These are phyloP conservation scores for Acomys russatus DNA, from an alignment of 2,797 vertebrate species.

Conservation along the genomic window DNA sequence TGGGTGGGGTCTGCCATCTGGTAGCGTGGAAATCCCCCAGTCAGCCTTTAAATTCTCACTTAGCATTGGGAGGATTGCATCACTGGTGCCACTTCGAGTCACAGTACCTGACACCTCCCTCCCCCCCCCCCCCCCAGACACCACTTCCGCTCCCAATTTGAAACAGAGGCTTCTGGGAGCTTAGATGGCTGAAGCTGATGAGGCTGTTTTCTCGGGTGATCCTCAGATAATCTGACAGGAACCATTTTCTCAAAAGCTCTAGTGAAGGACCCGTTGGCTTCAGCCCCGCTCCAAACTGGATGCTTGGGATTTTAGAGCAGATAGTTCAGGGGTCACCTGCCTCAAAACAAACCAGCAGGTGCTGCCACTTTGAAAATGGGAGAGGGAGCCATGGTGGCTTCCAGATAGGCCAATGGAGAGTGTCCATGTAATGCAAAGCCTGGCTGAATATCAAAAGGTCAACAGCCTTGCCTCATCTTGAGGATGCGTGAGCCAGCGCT, in stretches of 20 bases:
- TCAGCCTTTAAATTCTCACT: background rate
- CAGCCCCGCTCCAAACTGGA: background rate
- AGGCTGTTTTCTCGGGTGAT: background rate
- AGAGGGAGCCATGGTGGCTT: background rate
- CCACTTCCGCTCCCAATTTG: conserved; percentile 77
- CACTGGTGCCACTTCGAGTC: conserved; percentile 53
- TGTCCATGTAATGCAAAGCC: background rate
- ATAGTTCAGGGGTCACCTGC: conserved; percentile 39
- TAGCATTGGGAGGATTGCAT: conserved; percentile 59
- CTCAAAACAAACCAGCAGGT: background rate
- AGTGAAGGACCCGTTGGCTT: background rate
- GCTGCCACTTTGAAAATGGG: background rate
- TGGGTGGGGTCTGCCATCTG: background rate
- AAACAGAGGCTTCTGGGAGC: conserved; percentile 76
- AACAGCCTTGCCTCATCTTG: too few species aligned
- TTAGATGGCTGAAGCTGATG: conserved; percentile 58
- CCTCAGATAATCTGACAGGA: background rate
- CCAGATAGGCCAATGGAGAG: too few species aligned
- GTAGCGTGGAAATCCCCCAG: background rate
- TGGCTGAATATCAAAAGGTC: background rate
- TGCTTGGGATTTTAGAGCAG: background rate
- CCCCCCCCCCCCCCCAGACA: conserved; percentile 76
- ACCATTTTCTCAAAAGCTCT: background rate
- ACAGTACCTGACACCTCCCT: conserved; percentile 74
- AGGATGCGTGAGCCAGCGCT: background rate